These are phyloP conservation scores for Pollimyrus isidori DNA, from an alignment of 2,113 vertebrate genomes.

Conservation along the genomic window DNA sequence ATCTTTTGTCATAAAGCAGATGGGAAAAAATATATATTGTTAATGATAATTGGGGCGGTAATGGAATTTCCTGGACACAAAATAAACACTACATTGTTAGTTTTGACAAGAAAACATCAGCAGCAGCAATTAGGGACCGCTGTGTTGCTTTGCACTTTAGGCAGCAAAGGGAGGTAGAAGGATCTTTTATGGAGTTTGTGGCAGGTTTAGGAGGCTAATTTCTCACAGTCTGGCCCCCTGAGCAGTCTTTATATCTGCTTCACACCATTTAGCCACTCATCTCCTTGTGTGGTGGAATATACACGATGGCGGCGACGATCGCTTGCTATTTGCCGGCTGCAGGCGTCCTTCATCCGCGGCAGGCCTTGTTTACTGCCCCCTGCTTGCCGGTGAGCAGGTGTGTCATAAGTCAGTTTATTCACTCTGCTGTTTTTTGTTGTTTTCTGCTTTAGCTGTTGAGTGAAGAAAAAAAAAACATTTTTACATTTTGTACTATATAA, in stretches of 20 bases:
- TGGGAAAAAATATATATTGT: background rate
- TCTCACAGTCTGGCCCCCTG: slow-evolving; percentile 5
- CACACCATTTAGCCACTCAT: background rate
- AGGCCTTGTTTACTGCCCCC: background rate
- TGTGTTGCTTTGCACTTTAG: background rate
- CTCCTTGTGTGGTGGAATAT: background rate
- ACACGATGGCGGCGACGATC: background rate
- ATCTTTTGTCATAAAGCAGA: slow-evolving; percentile 7
- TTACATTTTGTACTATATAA: background rate
- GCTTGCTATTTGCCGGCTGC: background rate
- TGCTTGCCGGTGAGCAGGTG: background rate
- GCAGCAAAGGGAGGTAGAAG: background rate
- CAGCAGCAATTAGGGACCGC: background rate
- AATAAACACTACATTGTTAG: slow-evolving; percentile 12
- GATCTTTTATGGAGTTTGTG: background rate
- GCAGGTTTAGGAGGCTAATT: background rate
- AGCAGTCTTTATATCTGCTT: background rate
- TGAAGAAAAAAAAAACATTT: background rate
- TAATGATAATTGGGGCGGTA: slow-evolving; percentile 18
- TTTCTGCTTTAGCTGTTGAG: background rate
- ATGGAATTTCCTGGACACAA: slow-evolving; percentile 10
- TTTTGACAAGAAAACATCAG: slow-evolving; percentile 19
- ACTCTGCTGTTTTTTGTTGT: background rate
- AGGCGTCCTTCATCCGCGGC: background rate
- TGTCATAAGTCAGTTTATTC: background rate